These are phyloP conservation scores for Herpetotheres cachinnans DNA, from an alignment of 2,113 vertebrate genomes.

Conservation along the genomic window DNA sequence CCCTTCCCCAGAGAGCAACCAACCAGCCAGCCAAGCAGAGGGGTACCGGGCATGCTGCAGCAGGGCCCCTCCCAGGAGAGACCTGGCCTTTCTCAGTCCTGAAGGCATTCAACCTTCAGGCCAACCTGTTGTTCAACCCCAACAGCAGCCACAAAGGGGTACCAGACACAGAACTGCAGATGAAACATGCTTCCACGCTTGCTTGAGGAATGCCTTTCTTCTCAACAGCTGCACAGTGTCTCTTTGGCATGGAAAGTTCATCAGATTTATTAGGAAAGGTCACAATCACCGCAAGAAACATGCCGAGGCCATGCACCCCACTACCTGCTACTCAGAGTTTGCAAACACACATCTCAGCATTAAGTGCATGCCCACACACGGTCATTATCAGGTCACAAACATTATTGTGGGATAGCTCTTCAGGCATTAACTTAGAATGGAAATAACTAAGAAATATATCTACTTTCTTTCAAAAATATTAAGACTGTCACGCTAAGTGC, in stretches of 20 bases:
- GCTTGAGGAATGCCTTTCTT: not conserved
- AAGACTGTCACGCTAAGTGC: not conserved
- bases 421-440: not conserved
- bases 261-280: not conserved
- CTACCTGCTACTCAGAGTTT: not conserved
- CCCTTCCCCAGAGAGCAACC: not conserved
- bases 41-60: not conserved
- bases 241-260: not conserved
- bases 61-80: not conserved
- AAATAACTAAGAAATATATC: not conserved
- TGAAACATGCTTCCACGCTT: not conserved
- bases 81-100: not conserved
- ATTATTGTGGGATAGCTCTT: not conserved
- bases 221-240: not conserved
- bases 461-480: not conserved
- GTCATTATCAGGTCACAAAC: not conserved
- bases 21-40: not conserved
- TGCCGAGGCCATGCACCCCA: rapidly evolving
- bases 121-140: not conserved
- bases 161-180: not conserved
- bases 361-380: not conserved
- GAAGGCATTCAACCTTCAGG: not conserved
- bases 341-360: not conserved
- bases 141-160: not conserved
- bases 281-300: not conserved